Evolutionary conservation across 2,113 vertebrate species (phyloP).

Genomic region (Climacteris rufus): DNA sequence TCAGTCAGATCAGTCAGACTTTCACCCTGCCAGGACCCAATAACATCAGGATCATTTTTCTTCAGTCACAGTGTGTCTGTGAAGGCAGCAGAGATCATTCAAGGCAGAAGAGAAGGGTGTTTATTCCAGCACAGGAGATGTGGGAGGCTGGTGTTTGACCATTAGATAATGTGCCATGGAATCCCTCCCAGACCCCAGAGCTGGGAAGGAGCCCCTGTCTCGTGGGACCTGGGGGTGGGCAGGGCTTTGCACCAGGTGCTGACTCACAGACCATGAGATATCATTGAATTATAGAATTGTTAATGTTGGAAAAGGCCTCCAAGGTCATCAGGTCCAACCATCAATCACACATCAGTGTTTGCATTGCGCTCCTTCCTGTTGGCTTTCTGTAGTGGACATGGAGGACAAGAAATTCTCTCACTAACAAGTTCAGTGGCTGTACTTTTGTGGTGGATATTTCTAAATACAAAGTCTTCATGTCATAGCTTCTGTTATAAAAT

Average conservation of each 20-base stretch:
- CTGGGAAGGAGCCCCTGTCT: background rate
- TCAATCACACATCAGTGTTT: rapidly evolving
- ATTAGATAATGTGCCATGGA: background rate
- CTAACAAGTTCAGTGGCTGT: background rate
- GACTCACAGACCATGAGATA: background rate
- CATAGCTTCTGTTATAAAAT: background rate
- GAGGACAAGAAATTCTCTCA: background rate
- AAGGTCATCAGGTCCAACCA: background rate
- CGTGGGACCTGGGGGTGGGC: background rate
- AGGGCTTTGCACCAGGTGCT: background rate
- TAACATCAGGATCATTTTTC: background rate
- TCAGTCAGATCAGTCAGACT: background rate
- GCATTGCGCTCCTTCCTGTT: rapidly evolving
- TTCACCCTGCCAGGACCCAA: background rate
- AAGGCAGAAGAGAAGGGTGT: background rate
- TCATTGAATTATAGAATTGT: too few relatives aligned
- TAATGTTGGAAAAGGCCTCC: background rate
- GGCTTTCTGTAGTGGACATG: background rate
- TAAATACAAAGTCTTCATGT: background rate
- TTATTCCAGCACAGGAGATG: background rate
- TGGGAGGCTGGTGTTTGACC: background rate
- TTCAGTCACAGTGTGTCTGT: background rate
- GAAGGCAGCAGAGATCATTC: background rate
- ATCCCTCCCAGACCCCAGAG: rapidly evolving
- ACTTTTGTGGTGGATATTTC: background rate